Evolutionary conservation across 2,888 invertebrate species (phyloP).

Genomic region (Unio pictorum): DNA sequence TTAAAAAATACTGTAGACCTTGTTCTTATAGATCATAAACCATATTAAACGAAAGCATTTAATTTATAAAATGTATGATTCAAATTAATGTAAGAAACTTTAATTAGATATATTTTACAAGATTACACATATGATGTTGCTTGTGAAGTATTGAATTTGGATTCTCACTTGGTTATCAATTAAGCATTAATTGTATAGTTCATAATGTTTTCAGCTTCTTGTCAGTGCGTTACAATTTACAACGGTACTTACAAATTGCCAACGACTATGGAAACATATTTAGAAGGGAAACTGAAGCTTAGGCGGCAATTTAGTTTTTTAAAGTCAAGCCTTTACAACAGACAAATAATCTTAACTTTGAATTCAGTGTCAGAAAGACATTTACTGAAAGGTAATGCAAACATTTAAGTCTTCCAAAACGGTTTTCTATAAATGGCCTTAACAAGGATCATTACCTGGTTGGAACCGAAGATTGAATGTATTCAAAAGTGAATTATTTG

Average conservation of each 20-base stretch:
- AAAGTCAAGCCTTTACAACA: neutral
- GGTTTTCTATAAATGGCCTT: neutral
- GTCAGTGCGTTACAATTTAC: neutral
- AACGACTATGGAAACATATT: neutral
- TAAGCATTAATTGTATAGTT: neutral
- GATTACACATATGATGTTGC: slow-evolving; percentile 3
- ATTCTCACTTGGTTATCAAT: slow-evolving; percentile 3
- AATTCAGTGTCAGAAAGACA: slow-evolving; percentile 5
- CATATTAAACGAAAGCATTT: no score
- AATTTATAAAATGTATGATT: no score
- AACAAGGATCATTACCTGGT: slow-evolving; percentile 6
- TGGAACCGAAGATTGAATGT: neutral
- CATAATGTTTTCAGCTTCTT: neutral
- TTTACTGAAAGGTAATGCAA: neutral
- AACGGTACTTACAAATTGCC: slow-evolving; percentile 4
- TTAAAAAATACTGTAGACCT: no score
- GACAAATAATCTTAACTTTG: slow-evolving; percentile 1
- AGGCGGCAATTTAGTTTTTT: slow-evolving; percentile 5
- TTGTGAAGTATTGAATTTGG: slow-evolving; percentile 6
- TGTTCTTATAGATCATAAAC: no score
- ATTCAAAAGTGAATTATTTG: slow-evolving; percentile 5
- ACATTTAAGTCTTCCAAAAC: neutral
- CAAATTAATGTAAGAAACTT: neutral
- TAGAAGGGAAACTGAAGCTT: slow-evolving; percentile 1
- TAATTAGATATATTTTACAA: neutral